Conservation (phyloP, 2,113 vertebrate genomes). For the Agapornis roseicollis region DNA sequence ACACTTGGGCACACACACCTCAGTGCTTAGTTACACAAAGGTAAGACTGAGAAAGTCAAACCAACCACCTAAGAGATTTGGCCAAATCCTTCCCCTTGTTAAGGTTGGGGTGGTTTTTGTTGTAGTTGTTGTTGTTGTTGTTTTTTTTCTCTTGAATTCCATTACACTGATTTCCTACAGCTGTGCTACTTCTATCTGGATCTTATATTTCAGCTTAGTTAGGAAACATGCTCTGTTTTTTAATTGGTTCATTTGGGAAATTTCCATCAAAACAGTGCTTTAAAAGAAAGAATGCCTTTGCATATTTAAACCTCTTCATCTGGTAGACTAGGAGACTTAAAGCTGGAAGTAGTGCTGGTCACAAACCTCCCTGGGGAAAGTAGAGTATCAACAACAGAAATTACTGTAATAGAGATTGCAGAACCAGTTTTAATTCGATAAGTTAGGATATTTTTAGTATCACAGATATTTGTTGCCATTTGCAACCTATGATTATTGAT, state of each 20-base stretch:
- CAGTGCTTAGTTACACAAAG: fast-evolving
- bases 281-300: background rate
- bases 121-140: background rate
- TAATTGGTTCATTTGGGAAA: background rate
- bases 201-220: background rate
- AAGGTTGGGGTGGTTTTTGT: background rate
- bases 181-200: background rate
- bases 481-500: background rate
- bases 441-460: background rate
- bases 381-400: background rate
- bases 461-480: background rate
- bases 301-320: background rate
- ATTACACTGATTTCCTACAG: background rate
- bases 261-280: background rate
- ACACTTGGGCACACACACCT: background rate
- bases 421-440: background rate
- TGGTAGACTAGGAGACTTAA: background rate
- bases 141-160: background rate
- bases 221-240: background rate
- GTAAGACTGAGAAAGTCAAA: background rate
- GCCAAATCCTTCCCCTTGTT: background rate
- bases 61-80: background rate
- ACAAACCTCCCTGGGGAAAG: background rate
- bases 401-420: background rate
- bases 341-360: background rate